These are phyloP conservation scores for Drosophila triauraria DNA, from an alignment of 1,140 invertebrate species.

Conservation along the genomic window DNA sequence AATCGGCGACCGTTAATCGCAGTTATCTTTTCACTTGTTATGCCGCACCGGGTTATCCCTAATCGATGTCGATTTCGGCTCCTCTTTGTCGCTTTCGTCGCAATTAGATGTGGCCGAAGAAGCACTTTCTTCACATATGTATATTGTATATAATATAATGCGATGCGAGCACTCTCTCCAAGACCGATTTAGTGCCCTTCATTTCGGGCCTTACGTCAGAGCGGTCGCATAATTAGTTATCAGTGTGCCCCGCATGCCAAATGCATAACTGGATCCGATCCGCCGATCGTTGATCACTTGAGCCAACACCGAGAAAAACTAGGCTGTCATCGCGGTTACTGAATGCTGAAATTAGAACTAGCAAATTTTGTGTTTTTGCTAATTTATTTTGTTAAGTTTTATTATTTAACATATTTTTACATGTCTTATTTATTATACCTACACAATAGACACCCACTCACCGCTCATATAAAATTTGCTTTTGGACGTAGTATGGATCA, in stretches of 20 bases:
- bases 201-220: conserved; percentile 33
- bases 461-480: too few relatives aligned
- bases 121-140: conserved; percentile 23
- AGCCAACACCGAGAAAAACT: conserved; percentile 20
- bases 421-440: neutral
- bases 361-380: neutral
- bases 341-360: neutral
- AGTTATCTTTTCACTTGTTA: conserved; percentile 48
- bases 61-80: conserved; percentile 10
- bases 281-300: conserved; percentile 32
- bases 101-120: conserved; percentile 38
- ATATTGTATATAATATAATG: neutral
- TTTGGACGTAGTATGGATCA: neutral
- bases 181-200: conserved; percentile 34
- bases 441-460: neutral
- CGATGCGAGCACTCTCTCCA: conserved; percentile 15
- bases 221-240: conserved; percentile 44
- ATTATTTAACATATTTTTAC: neutral
- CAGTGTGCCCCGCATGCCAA: conserved; percentile 45
- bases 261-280: conserved; percentile 49
- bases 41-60: conserved; percentile 37
- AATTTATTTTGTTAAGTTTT: neutral
- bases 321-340: neutral
- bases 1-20: conserved; percentile 11
- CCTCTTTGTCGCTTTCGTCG: conserved; percentile 11